Evolutionary conservation across 1,140 invertebrate genomes (phyloP), one percentile per base, ranked within the genome.

Genomic region (Drosophila subobscura): DNA sequence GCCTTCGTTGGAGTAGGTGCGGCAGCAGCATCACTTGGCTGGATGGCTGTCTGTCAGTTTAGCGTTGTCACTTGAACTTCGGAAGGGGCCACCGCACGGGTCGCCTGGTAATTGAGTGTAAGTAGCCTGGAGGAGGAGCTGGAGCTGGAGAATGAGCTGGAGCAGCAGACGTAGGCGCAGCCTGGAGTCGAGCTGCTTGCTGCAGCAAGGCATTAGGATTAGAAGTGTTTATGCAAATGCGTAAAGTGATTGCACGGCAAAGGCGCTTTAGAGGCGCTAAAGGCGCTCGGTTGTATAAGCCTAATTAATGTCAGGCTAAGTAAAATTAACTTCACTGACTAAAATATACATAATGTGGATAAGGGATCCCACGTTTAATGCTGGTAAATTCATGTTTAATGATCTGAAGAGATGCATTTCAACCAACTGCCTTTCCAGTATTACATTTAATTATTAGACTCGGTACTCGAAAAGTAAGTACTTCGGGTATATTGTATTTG

Each of bases 161-260:
- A 46, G 20, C 40, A 54, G 29, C 29, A n/a, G 25, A 10, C 5
- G 33, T 46, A 61, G 60, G 54, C 60, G 16, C 16, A 20, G 16
- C 22, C 2, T 10, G 37, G 6, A 51, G 49, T 46, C 22, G 37
- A 47, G 63, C 56, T 56, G 54, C 63, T 78, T 53, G 61, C 63
- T 78, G 74, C 68, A 78, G 79, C 68, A 73, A 66, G 77, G 81
- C 73, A 80, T 86, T 86, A 65, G 80, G 80, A 85, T 85, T 85
- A 85, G 81, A 84, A 84, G 80, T 84, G 80, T 84, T 85, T 86
- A 85, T 80, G 81, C 80, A 85, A 85, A 85, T 85, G 81, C 81
- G 81, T 60, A 80, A 77, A 86, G 81, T 73, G 80, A 85, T 84
- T 86, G 81, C 72, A 61, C 44, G 80, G 42, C 44, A 61, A 61